Evolutionary conservation across 2,888 invertebrate genomes (phyloP).

Genomic region (Belgica antarctica): DNA sequence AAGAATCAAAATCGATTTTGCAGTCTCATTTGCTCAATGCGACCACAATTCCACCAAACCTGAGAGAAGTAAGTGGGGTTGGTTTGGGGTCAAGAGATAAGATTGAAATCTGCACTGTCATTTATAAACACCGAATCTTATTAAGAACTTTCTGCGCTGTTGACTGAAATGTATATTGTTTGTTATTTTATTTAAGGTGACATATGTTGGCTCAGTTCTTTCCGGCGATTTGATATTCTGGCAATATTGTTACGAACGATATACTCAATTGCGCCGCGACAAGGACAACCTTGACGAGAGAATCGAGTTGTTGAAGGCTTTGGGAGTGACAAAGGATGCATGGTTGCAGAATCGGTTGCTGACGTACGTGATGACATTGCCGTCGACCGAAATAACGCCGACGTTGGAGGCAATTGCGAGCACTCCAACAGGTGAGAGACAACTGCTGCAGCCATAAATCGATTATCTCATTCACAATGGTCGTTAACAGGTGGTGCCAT

Average conservation of each 20-base stretch:
- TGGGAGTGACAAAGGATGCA: constrained; percentile 55
- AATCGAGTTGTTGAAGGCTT: constrained; percentile 53
- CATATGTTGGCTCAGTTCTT: constrained; percentile 55
- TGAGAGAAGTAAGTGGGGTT: constrained; percentile 52
- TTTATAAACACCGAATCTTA: no score
- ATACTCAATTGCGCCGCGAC: constrained; percentile 51
- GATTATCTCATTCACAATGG: not conserved
- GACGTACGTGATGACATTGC: constrained; percentile 55
- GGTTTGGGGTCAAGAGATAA: no score
- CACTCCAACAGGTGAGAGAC: constrained; percentile 51
- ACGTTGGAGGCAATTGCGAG: constrained; percentile 56
- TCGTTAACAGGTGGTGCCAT: constrained; percentile 55
- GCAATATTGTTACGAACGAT: constrained; percentile 56
- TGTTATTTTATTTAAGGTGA: constrained; percentile 50
- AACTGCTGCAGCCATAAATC: not conserved
- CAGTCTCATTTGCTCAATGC: constrained; percentile 52
- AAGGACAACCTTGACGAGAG: constrained; percentile 54
- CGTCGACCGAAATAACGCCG: constrained; percentile 54
- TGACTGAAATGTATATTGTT: not conserved
- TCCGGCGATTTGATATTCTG: constrained; percentile 55
- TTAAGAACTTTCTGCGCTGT: not conserved
- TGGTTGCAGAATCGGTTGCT: constrained; percentile 55
- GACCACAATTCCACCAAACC: constrained; percentile 52
- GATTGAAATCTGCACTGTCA: no score
- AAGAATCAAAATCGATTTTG: constrained; percentile 52